Percentiles rank a stretch among this genome's conserved stretches.
Conservation (phyloP, 2,797 vertebrate species). For the Alosa sapidissima region DNA sequence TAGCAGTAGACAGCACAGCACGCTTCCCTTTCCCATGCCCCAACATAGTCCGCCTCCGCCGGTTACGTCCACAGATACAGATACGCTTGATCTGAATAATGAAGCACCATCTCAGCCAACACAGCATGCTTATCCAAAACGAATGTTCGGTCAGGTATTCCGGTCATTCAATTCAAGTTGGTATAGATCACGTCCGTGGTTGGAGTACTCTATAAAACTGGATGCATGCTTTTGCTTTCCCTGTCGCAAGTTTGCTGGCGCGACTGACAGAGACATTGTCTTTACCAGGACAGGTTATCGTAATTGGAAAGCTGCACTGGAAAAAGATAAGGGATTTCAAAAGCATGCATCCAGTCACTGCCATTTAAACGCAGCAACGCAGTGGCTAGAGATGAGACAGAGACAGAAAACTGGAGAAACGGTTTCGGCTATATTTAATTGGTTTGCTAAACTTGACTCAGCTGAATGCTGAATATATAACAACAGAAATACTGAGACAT, state of each 20-base stretch:
- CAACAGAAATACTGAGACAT: no score
- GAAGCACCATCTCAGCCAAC: not conserved
- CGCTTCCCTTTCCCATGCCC: no score
- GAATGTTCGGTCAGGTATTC: not conserved
- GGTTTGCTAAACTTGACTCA: no score
- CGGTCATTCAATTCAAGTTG: slow-evolving; percentile 4
- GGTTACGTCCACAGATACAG: no score
- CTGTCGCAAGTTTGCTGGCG: not conserved
- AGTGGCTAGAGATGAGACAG: slow-evolving; percentile 5
- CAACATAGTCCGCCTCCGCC: no score
- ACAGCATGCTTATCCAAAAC: not conserved
- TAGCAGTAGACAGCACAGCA: no score
- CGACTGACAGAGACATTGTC: slow-evolving; percentile 23
- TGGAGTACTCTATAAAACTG: not conserved
- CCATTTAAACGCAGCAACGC: slow-evolving; percentile 3
- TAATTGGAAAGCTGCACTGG: slow-evolving; percentile 33
- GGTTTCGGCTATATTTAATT: not conserved
- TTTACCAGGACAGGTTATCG: not conserved
- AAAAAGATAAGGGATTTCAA: slow-evolving; percentile 17
- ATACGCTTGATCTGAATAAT: not conserved
- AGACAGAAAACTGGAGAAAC: not conserved
- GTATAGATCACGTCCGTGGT: not conserved
- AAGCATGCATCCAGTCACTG: slow-evolving; percentile 31
- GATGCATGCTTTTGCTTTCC: slow-evolving; percentile 24
- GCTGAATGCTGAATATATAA: no score